Conservation (phyloP, 35 echinoderm and acorn worm genomes). For the Apostichopus japonicus region DNA sequence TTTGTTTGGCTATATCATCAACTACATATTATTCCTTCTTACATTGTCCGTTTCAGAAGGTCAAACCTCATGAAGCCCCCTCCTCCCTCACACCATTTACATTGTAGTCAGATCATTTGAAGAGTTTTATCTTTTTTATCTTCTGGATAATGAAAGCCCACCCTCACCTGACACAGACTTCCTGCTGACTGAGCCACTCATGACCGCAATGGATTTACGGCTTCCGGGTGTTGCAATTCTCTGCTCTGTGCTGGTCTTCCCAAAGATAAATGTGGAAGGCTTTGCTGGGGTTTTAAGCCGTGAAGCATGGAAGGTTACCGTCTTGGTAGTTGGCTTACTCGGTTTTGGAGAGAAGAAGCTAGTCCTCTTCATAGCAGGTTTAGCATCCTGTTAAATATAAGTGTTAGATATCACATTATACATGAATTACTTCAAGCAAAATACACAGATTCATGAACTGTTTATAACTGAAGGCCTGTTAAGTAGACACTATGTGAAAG, state of each 20-base stretch:
- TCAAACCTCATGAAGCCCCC: too few species aligned
- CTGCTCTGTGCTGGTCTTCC: constrained; percentile 46
- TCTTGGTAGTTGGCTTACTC: constrained; percentile 19
- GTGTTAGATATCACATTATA: too few species aligned
- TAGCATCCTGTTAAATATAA: background rate
- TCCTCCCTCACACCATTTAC: too few species aligned
- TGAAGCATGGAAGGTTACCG: constrained; percentile 76
- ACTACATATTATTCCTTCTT: too few species aligned
- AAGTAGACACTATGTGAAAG: background rate
- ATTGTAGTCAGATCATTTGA: background rate
- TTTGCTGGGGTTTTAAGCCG: constrained; percentile 77
- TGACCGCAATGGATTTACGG: constrained; percentile 59
- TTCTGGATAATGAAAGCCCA: background rate
- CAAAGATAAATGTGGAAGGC: constrained; percentile 25
- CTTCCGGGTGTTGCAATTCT: constrained; percentile 56
- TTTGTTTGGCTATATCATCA: too few species aligned
- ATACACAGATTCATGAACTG: background rate
- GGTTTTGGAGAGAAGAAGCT: constrained; percentile 60
- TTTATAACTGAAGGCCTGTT: background rate
- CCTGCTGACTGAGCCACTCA: constrained; percentile 31
- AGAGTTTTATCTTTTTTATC: background rate
- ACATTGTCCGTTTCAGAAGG: too few species aligned
- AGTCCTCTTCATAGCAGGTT: constrained; percentile 18
- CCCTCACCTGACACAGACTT: constrained; percentile 63
- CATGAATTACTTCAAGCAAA: too few species aligned